phyloP scores from a whole-genome alignment of 2,888 invertebrate genomes.

The Exocentrus adspersus region DNA sequence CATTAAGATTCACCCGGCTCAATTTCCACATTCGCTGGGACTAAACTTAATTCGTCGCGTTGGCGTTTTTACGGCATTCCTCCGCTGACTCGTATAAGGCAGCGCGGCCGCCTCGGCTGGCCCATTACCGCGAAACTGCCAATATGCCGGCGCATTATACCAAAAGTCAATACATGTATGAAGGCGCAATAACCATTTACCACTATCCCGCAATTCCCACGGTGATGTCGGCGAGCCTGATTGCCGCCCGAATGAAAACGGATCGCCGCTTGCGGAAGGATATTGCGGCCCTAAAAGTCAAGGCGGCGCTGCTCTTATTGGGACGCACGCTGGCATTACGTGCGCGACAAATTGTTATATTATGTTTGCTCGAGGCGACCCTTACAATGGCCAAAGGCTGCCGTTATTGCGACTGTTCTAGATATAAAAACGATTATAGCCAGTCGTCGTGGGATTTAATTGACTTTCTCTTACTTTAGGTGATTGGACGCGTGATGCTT shows the following conservation, averaged over 20 bases:
- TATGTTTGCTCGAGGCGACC: constrained; percentile 49
- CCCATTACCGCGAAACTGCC: constrained; percentile 60
- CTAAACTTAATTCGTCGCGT: constrained; percentile 59
- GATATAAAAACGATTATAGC: background rate
- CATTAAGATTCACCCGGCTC: constrained; percentile 36
- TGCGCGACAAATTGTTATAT: constrained; percentile 56
- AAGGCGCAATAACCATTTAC: constrained; percentile 61
- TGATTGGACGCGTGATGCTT: no score
- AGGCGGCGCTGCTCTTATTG: constrained; percentile 49
- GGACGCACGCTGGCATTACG: constrained; percentile 48
- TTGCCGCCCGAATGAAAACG: constrained; percentile 60
- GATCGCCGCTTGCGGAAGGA: constrained; percentile 62
- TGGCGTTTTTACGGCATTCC: constrained; percentile 58
- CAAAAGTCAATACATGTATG: constrained; percentile 61
- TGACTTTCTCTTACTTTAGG: no score
- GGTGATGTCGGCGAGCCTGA: constrained; percentile 58
- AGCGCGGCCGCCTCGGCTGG: constrained; percentile 52
- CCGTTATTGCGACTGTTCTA: background rate
- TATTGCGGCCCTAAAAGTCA: constrained; percentile 59
- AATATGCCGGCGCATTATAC: constrained; percentile 61
- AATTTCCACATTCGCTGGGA: constrained; percentile 41
- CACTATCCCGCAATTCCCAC: constrained; percentile 62
- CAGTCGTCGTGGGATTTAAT: no score
- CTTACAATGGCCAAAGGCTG: constrained; percentile 2
- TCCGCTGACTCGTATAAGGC: constrained; percentile 48